Evolutionary conservation across 2,797 vertebrate species (phyloP).

Genomic region (Ptychadena robeensis): DNA sequence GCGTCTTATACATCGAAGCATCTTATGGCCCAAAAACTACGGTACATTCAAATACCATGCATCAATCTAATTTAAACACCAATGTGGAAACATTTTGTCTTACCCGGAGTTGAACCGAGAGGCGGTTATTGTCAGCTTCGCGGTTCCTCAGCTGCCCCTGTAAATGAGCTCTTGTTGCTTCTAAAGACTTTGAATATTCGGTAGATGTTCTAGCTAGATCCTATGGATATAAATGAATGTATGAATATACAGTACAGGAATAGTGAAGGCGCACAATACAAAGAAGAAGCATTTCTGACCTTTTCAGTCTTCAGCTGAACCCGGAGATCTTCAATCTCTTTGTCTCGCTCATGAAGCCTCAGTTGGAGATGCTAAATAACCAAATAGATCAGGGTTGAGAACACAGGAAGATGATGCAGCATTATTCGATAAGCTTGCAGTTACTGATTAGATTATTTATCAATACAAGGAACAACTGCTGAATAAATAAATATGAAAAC

Average conservation of each 20-base stretch:
- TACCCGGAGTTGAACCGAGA: conserved; percentile 86
- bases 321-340: conserved; percentile 78
- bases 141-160: conserved; percentile 86
- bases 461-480: too few species aligned
- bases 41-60: too few species aligned
- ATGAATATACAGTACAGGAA: not conserved
- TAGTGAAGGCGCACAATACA: not conserved
- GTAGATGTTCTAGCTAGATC: conserved; percentile 79
- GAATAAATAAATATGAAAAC: too few species aligned
- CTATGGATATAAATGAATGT: conserved; percentile 68
- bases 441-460: too few species aligned
- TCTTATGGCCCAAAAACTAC: too few species aligned
- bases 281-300: conserved; percentile 70
- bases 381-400: conserved; percentile 35
- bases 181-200: conserved; percentile 84
- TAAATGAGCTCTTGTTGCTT: conserved; percentile 82
- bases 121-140: conserved; percentile 88
- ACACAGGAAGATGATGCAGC: not conserved
- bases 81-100: not conserved
- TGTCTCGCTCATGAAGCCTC: conserved; percentile 84
- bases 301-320: conserved; percentile 83
- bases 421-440: too few species aligned
- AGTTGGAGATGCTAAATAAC: conserved; percentile 79
- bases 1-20: too few species aligned
- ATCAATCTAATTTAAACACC: too few species aligned